phyloP scores from a whole-genome alignment of 1,140 invertebrate genomes.

The Drosophila truncata region DNA sequence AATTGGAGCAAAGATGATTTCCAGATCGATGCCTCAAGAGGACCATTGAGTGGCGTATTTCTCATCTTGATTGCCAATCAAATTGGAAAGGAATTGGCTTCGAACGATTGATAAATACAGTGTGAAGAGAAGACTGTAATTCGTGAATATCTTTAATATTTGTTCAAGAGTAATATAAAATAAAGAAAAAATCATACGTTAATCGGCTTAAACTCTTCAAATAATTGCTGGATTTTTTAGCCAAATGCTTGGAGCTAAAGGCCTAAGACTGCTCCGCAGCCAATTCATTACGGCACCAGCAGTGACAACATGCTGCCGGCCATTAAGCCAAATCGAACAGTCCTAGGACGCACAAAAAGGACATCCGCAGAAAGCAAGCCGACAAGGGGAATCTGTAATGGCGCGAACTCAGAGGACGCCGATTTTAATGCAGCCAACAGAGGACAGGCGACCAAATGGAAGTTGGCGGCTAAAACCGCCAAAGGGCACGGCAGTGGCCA shows the following conservation, averaged over 20 bases:
- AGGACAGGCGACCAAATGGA: constrained; percentile 59
- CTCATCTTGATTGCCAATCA: constrained; percentile 25
- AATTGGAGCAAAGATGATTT: constrained; percentile 74
- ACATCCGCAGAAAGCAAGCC: not conserved
- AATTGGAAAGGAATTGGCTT: constrained; percentile 16
- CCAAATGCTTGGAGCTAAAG: constrained; percentile 13
- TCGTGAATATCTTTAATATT: not conserved
- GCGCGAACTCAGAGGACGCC: constrained; percentile 27
- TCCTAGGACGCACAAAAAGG: constrained; percentile 14
- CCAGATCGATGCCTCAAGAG: constrained; percentile 51
- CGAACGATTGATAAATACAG: constrained; percentile 24
- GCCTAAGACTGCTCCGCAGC: constrained; percentile 1
- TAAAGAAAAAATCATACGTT: not conserved
- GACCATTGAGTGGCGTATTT: constrained; percentile 15
- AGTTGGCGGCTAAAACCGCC: constrained; percentile 56
- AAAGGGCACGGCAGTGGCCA: constrained; percentile 42
- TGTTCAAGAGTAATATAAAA: no score
- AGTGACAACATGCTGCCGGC: constrained; percentile 42
- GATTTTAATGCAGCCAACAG: constrained; percentile 61
- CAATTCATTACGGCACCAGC: constrained; percentile 41
- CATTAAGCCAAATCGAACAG: constrained; percentile 37
- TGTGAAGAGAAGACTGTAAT: not conserved
- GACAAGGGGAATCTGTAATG: constrained; percentile 44
- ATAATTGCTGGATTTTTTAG: constrained; percentile 34
- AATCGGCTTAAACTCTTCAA: constrained; percentile 15